Base-by-base conservation (phyloP, 2,888 invertebrate species). In the Physocephala rufipes region DNA sequence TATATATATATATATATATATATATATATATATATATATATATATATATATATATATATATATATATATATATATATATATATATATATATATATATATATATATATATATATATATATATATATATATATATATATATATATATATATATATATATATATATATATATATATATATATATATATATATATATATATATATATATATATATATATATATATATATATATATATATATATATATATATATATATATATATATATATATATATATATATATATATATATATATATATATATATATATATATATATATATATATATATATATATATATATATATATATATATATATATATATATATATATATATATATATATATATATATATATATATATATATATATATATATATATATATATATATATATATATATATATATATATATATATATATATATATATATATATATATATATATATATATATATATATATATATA, bases 1-100 rank as follows among this genome's bases (percentile, higher is more conserved):
- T 28, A 21, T 53, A 53, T 49, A 62, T 70, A 64, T 65, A 15
- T 58, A 15, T 58, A 7, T 26, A 13, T 58, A 58, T 24, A 36
- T 26, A 58, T 24, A 15, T 55, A 16, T 15, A 24, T 58, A 36
- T 36, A 36, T 36, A 9, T 63, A 58, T 59, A 43, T 59, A 59
- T 28, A 21, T 53, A 53, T 49, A 62, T 70, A 64, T 65, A 15
- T 58, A 15, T 58, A 7, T 26, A 13, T 58, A 58, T 24, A 36
- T 26, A 58, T 24, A 15, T 55, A 16, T 15, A 24, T 58, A 36
- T 36, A 36, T 36, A 9, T 63, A 58, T 59, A 43, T 59, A 59
- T 28, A 21, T 53, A 53, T 49, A 62, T 70, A 64, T 65, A 15
- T 58, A 15, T 58, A 7, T 26, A 13, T 58, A 58, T 24, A 36